Evolutionary conservation across 2,888 invertebrate genomes (phyloP).

Genomic region (Spilosoma lubricipeda): DNA sequence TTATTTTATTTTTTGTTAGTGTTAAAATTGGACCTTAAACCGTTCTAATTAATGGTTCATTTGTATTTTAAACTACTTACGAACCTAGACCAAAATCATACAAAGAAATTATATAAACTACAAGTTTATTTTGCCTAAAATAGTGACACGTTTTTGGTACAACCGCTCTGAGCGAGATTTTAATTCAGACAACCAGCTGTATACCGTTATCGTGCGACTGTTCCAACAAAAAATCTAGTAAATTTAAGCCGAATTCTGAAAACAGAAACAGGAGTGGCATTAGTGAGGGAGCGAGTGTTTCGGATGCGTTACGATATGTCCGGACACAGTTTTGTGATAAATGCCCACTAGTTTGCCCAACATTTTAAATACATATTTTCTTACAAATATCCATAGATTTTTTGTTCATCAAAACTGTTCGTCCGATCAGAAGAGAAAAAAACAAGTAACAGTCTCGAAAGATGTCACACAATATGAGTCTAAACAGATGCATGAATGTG

Average conservation of each 20-base stretch:
- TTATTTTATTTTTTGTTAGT: no score
- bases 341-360: constrained; percentile 54
- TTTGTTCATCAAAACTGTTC: not conserved
- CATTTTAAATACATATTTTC: constrained; percentile 32
- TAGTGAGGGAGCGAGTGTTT: constrained; percentile 37
- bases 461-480: not conserved
- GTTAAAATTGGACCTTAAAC: not conserved
- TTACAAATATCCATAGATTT: not conserved
- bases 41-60: not conserved
- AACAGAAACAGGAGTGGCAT: constrained; percentile 52
- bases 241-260: constrained; percentile 53
- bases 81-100: not conserved
- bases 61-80: not conserved
- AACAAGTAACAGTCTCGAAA: no score
- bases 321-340: constrained; percentile 62
- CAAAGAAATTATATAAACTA: constrained; percentile 27
- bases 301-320: constrained; percentile 64
- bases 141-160: constrained; percentile 56
- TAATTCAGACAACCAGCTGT: constrained; percentile 62
- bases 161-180: constrained; percentile 58
- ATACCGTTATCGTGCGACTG: constrained; percentile 60
- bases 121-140: constrained; percentile 46
- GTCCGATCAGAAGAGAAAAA: not conserved
- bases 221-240: constrained; percentile 60
- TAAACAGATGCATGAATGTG: not conserved